phyloP scores from a whole-genome alignment of 2,113 vertebrate species.

The Chauna torquata region DNA sequence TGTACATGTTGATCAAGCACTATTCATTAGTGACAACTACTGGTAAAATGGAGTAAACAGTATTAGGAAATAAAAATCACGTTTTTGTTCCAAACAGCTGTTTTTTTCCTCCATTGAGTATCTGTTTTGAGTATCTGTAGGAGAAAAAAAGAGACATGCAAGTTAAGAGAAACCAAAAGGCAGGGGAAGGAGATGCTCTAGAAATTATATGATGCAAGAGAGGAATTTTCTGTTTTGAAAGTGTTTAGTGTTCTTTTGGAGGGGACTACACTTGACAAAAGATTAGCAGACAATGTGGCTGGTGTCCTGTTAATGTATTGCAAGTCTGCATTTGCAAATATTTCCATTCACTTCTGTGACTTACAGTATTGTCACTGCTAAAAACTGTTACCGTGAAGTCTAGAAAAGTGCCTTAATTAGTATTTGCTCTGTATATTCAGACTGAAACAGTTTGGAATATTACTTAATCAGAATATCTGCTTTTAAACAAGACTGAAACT shows the following conservation, averaged over 20 bases:
- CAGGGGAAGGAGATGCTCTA: not conserved
- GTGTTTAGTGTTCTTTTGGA: not conserved
- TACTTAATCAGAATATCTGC: constrained; percentile 29
- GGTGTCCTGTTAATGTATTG: not conserved
- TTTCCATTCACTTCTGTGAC: not conserved
- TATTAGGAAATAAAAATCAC: not conserved
- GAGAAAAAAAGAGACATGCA: not conserved
- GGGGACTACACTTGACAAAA: not conserved
- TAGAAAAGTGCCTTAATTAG: not conserved
- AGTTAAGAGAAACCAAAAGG: not conserved
- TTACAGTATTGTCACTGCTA: not conserved
- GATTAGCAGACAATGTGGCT: not conserved
- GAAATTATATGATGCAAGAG: not conserved
- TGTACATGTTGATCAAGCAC: constrained; percentile 74
- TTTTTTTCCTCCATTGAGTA: rapidly evolving
- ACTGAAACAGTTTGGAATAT: not conserved
- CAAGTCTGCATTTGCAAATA: not conserved
- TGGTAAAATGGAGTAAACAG: constrained; percentile 21
- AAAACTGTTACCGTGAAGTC: not conserved
- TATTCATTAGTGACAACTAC: constrained; percentile 10
- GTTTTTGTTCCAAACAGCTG: not conserved
- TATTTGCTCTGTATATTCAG: not conserved
- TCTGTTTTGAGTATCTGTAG: not conserved
- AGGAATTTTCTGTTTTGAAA: not conserved
- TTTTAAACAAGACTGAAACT: constrained; percentile 57